Conservation (phyloP, 2,113 vertebrate genomes). For the Procapra przewalskii region DNA sequence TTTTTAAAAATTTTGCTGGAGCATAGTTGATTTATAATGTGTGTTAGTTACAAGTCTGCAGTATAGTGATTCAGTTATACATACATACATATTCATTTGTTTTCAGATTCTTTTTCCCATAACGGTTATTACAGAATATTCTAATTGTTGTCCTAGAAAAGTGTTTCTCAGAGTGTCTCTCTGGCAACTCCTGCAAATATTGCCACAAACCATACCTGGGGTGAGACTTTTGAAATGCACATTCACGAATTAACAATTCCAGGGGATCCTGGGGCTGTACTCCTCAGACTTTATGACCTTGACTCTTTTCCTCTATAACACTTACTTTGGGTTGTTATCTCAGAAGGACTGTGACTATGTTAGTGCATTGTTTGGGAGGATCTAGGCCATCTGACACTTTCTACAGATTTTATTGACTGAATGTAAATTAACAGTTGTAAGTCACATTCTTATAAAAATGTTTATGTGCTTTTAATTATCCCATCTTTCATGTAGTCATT, state of each 20-base stretch:
- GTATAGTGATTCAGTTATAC: background rate
- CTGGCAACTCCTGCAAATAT: background rate
- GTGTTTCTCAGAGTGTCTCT: background rate
- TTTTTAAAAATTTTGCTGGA: background rate
- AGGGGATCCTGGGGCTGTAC: accelerated
- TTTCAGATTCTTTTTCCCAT: background rate
- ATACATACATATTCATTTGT: background rate
- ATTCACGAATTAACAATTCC: accelerated
- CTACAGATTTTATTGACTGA: background rate
- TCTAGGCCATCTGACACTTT: background rate
- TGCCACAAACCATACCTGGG: background rate
- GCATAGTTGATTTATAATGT: background rate
- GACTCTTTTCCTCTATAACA: background rate
- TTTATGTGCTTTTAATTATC: background rate
- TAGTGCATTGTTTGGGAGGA: background rate
- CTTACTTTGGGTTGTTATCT: background rate
- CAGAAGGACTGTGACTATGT: background rate
- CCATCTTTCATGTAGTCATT: background rate
- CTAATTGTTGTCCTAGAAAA: background rate
- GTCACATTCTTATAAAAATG: background rate
- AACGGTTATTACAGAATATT: background rate
- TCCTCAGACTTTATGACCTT: background rate
- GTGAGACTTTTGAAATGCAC: accelerated
- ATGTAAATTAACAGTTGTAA: background rate
- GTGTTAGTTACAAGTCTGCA: background rate